These are phyloP conservation scores for Siphlonurus alternatus DNA, from an alignment of 2,888 invertebrate genomes.

Conservation along the genomic window DNA sequence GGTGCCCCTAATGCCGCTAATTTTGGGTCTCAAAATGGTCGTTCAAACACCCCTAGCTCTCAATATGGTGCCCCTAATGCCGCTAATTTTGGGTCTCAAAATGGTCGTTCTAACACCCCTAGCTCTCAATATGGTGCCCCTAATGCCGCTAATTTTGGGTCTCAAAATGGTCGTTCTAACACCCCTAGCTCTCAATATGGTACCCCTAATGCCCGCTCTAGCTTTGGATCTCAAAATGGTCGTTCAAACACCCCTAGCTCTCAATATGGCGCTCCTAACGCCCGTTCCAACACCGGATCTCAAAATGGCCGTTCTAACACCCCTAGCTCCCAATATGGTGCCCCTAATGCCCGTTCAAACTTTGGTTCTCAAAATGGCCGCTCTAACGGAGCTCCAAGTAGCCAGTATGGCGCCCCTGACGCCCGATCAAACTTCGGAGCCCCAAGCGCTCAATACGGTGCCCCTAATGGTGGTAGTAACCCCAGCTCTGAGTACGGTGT, in stretches of 20 bases:
- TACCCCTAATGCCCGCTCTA: slow-evolving; percentile 3
- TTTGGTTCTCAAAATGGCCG: background rate
- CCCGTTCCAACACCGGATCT: background rate
- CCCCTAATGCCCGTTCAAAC: slow-evolving; percentile 26
- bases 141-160: no score
- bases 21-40: background rate
- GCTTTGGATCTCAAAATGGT: background rate
- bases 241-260: background rate
- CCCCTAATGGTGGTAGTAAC: background rate
- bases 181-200: slow-evolving; percentile 10
- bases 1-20: slow-evolving; percentile 13
- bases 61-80: background rate
- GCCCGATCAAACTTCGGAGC: background rate
- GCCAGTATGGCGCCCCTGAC: slow-evolving; percentile 5
- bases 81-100: background rate
- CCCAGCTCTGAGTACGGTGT: background rate
- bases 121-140: slow-evolving; percentile 1
- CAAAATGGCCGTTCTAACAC: background rate
- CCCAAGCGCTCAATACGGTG: slow-evolving; percentile 3
- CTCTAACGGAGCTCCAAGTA: background rate
- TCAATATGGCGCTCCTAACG: background rate
- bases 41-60: background rate
- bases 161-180: background rate
- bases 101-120: no score
- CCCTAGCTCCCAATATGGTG: slow-evolving; percentile 10